phyloP scores from a whole-genome alignment of 2,113 vertebrate genomes.

The Chamaetylas fuelleborni region DNA sequence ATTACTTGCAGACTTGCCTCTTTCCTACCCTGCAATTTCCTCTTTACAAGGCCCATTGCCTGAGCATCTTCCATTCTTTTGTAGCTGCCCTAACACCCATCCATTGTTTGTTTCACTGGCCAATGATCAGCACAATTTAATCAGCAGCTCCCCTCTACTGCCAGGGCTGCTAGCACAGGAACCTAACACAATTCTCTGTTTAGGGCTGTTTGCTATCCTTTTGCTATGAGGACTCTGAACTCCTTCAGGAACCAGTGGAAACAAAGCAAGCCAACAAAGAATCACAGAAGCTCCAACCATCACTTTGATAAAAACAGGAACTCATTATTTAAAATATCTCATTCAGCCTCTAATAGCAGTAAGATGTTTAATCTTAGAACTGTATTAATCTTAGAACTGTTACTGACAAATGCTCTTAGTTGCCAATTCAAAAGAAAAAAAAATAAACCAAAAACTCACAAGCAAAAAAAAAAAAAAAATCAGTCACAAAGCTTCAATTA shows the following conservation, averaged over 20 bases:
- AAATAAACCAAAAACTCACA: neutral
- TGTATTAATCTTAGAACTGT: neutral
- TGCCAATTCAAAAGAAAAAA: neutral
- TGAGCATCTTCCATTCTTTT: neutral
- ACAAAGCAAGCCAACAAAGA: neutral
- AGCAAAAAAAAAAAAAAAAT: neutral
- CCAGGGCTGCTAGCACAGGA: neutral
- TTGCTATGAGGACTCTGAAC: neutral
- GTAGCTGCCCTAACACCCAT: rapidly evolving
- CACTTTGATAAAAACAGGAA: neutral
- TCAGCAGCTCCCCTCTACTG: neutral
- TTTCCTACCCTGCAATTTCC: neutral
- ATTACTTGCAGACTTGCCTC: neutral
- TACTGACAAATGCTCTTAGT: neutral
- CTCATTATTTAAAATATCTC: neutral
- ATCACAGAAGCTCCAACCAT: neutral
- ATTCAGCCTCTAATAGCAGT: neutral
- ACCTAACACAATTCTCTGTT: neutral
- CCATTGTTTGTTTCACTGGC: neutral
- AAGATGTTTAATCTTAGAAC: neutral
- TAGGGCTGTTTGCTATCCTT: neutral
- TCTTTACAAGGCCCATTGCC: neutral
- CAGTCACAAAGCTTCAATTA: neutral
- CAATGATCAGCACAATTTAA: neutral
- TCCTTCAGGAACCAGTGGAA: neutral